Base-by-base conservation (phyloP, 2,888 invertebrate species). In the Spilosoma lubricipeda region DNA sequence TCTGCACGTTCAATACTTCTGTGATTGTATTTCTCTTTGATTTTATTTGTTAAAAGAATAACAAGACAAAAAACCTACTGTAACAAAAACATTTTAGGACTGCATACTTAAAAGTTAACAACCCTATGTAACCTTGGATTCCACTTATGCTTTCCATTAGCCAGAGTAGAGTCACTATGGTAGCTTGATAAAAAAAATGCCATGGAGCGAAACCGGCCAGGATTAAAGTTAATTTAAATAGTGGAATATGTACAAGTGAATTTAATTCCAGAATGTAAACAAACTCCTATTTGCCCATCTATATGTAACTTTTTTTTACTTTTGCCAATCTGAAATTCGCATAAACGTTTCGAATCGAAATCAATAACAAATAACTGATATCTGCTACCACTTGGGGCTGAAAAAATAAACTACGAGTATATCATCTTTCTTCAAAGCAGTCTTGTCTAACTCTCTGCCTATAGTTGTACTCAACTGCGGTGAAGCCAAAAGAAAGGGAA, bases 1-100 rank as follows among this genome's bases (percentile, higher is more conserved):
- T 85, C 81, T 66, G 70, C 59, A 67, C 73, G 69, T 69, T 72
- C 13, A 63, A 75, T 70, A 66, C 52, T 0, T 23, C 23, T 48
- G 18, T n/a, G n/a, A 56, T 36, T 56, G 20, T 27, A 42, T 39
- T 70, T 70, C 27, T 59, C 36, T 69, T 45, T 20, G 42, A 20
- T 30, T 30, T 45, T 20, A 67, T 45, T 52, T 36, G 23, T 36
- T 11, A 23, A 15, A 69, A 56, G n/a, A 69, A 69, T 7, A 48
- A 48, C 45, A 48, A 48, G 18, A 23, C 23, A 52, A 9, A 52
- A 23, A 23, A 9, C n/a, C 52, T n/a, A 11, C 52, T 56, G 52
- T 11, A 56, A n/a, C 11, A 52, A 23, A 52, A 52, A 1, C 3
- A 9, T 52, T 52, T 9, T 23, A 52, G 23, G 52, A 52, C 52